Evolutionary conservation across 2,888 invertebrate species (phyloP).

Genomic region (Antheraea yamamai): DNA sequence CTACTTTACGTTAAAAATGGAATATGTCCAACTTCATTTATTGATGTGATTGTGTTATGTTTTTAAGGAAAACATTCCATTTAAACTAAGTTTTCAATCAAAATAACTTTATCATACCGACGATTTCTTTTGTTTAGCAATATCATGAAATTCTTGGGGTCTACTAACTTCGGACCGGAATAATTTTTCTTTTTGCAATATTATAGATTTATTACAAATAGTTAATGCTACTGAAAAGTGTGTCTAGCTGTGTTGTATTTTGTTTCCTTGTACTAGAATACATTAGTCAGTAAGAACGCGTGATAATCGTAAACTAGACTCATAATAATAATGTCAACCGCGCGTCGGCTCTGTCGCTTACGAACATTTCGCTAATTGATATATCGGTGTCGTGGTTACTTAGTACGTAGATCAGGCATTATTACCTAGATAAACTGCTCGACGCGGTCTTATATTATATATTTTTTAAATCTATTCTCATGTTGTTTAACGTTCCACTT

Average conservation of each 20-base stretch:
- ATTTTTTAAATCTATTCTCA: neutral
- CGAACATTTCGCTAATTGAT: neutral
- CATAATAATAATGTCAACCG: neutral
- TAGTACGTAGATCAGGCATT: neutral
- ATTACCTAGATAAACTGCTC: neutral
- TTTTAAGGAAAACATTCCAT: neutral
- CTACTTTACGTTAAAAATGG: neutral
- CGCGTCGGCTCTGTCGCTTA: neutral
- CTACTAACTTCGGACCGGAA: neutral
- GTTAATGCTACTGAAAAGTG: neutral
- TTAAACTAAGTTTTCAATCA: neutral
- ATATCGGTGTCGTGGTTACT: neutral
- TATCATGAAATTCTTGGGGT: neutral
- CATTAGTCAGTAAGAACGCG: neutral
- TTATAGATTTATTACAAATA: neutral
- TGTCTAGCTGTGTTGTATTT: neutral
- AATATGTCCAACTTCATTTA: neutral
- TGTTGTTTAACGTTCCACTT: neutral
- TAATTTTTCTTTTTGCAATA: neutral
- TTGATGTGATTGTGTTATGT: neutral
- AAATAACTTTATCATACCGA: neutral
- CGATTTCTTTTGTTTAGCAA: neutral
- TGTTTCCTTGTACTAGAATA: neutral
- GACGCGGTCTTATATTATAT: neutral
- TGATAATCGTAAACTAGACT: neutral